Evolutionary conservation across 2,797 vertebrate species (phyloP), one percentile per base, ranked within the genome.

Genomic region (Anisognathus igniventris): DNA sequence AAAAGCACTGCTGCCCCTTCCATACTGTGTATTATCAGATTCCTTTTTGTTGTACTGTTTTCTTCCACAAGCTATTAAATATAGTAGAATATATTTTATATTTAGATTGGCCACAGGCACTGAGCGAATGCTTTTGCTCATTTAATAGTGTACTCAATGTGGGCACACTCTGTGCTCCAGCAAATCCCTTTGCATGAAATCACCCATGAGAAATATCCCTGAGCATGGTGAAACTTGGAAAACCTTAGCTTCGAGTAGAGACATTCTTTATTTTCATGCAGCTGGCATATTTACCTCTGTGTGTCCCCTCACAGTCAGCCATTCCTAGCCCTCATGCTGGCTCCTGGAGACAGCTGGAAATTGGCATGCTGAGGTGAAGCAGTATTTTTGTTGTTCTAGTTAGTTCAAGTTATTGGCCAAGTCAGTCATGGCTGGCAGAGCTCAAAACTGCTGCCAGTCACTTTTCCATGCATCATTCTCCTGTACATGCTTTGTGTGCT

Each of bases 51-150:
- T 92, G 72, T 35, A 64, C 23, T 75, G 76, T 94, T 83, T 96
- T 91, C 70, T 95, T 92, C 92, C 91, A 91, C 71, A 87, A 65
- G 61, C 31, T 92, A 68, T 85, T 93, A 92, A 85, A 92, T 72
- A 77, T 30, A 93, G 67, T 33, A 76, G 75, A 87, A 83, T 40
- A 50, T 57, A 78, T 77, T 94, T 95, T 92, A 90, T 94, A 93
- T 90, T 96, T 95, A 87, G 86, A 61, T 58, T 62, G 70, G 37
- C 39, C 78, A 58, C 39, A 37, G 39, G 35, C 68, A 61, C 7
- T 42, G 68, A 83, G 53, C 86, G 91, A 94, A 93, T 88, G 14
- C 53, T 91, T 91, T 54, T 72, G 57, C 84, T 88, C 11, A 53
- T 79, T 72, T 87, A 72, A 68, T 50, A 68, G 12, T 82, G 67